A percentile compares a stretch with the other conserved stretches of the same genome.
Conservation (phyloP, 2,113 vertebrate genomes). For the Pantherophis guttatus region DNA sequence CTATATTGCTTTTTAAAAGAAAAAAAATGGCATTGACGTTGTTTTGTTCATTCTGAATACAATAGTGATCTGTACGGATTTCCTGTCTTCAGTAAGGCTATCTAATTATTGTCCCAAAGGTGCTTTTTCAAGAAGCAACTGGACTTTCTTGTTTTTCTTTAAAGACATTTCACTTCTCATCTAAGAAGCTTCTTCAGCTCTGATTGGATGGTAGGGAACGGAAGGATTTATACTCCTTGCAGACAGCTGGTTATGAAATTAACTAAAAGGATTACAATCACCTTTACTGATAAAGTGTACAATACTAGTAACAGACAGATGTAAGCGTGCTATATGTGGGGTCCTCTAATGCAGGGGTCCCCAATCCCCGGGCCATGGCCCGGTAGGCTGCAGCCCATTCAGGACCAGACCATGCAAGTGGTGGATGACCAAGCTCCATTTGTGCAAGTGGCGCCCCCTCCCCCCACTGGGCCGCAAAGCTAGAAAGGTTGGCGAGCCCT, state of each 20-base stretch:
- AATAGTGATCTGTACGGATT: not conserved
- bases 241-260: not conserved
- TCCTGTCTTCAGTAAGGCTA: not conserved
- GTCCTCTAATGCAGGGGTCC: not conserved
- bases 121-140: no score
- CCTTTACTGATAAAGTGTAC: not conserved
- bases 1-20: not conserved
- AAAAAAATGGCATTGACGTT: not conserved
- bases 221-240: no score
- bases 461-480: not conserved
- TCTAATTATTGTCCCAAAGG: not conserved
- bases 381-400: not conserved
- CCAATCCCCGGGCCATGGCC: not conserved
- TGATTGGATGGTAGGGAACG: no score
- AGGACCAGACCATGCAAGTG: not conserved
- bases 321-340: not conserved
- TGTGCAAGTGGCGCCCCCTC: fast-evolving
- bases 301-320: not conserved
- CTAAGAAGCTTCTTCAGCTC: no score
- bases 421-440: not conserved
- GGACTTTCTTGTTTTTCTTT: no score
- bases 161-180: no score
- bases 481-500: not conserved
- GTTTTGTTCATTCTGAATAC: not conserved
- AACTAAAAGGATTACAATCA: not conserved